A percentile compares a stretch with the other conserved stretches of the same genome.
These are phyloP conservation scores for Lypha dubia DNA, from an alignment of 2,888 invertebrate species.

Conservation along the genomic window DNA sequence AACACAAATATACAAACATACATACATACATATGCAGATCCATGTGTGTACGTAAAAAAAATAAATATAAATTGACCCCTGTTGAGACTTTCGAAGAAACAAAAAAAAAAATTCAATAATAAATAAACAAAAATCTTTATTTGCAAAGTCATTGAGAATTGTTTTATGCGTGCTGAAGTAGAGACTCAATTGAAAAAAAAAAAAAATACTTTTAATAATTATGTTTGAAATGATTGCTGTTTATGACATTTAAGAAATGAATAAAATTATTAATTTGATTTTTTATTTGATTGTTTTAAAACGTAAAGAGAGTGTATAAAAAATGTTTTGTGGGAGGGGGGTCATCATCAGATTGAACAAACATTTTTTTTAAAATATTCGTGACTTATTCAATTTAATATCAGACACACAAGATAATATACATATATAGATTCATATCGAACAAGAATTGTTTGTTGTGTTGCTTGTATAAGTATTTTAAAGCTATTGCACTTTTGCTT, in stretches of 20 bases:
- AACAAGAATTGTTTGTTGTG: no score
- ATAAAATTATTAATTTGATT: conserved; percentile 14
- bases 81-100: conserved; percentile 11
- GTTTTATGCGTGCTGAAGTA: conserved; percentile 37
- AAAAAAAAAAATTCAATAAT: background rate
- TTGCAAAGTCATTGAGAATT: conserved; percentile 50
- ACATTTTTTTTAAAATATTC: background rate
- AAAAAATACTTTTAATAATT: conserved; percentile 27
- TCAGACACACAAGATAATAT: no score
- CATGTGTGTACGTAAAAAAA: no score
- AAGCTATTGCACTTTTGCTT: no score
- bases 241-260: conserved; percentile 60
- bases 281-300: background rate
- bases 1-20: conserved; percentile 3
- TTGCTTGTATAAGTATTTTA: no score
- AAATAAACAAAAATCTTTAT: conserved; percentile 32
- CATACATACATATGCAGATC: no score
- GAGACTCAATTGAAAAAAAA: conserved; percentile 8
- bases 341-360: background rate
- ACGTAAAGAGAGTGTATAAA: background rate
- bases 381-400: no score
- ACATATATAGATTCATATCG: no score
- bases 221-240: conserved; percentile 52
- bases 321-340: background rate
- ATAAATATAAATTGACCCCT: conserved; percentile 6